Evolutionary conservation across 2,113 vertebrate species (phyloP).

Genomic region (Anser cygnoides): DNA sequence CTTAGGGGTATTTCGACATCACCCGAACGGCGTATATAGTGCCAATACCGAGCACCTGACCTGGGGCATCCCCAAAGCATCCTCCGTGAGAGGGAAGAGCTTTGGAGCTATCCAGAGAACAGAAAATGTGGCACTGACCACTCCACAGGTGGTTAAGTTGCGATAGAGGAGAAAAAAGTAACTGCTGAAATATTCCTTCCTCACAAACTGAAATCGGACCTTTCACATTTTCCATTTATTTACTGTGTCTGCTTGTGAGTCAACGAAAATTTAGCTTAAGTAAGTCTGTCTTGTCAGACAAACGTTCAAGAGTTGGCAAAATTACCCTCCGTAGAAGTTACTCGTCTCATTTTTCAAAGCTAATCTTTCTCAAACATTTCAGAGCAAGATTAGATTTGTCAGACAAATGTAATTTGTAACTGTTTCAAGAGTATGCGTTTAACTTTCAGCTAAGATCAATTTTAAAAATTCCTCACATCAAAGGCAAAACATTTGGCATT

Average conservation of each 20-base stretch:
- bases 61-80: background rate
- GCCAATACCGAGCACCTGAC: fast-evolving
- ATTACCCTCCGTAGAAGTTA: background rate
- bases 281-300: background rate
- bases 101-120: background rate
- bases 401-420: background rate
- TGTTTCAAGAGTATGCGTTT: background rate
- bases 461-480: background rate
- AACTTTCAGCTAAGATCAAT: background rate
- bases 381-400: background rate
- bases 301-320: background rate
- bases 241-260: background rate
- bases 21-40: fast-evolving
- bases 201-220: background rate
- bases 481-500: background rate
- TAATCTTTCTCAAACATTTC: background rate
- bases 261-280: background rate
- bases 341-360: background rate
- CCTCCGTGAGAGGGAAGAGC: background rate
- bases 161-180: background rate
- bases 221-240: background rate
- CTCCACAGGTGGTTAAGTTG: background rate
- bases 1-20: background rate
- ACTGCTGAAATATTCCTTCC: background rate
- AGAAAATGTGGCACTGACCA: background rate